phyloP scores from a whole-genome alignment of 2,888 invertebrate genomes.

The Empis livida region DNA sequence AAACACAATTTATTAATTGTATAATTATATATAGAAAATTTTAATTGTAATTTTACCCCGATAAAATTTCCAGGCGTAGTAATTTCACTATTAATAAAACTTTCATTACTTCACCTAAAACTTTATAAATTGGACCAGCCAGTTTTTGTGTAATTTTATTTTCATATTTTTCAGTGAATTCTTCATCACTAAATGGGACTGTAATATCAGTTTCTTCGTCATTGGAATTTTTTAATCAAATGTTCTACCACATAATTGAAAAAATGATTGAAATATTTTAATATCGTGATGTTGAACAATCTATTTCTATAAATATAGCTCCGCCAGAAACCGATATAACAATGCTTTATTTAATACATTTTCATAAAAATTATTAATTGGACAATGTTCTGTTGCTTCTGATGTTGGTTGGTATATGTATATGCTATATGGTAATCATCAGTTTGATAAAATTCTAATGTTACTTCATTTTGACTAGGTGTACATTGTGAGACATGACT shows the following conservation, averaged over 20 bases:
- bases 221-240: conserved; percentile 99
- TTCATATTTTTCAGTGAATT: conserved; percentile 85
- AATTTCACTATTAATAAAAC: conserved; percentile 83
- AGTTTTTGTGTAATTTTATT: conserved; percentile 83
- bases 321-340: conserved; percentile 97
- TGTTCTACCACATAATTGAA: conserved; percentile 93
- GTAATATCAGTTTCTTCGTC: conserved; percentile 88
- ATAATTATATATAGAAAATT: not conserved
- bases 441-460: conserved; percentile 96
- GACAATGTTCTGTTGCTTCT: conserved; percentile 77
- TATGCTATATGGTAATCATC: conserved; percentile 96
- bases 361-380: conserved; percentile 93
- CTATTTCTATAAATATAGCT: conserved; percentile 90
- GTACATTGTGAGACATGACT: conserved; percentile 92
- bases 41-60: conserved; percentile 48
- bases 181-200: conserved; percentile 81
- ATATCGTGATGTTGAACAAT: conserved; percentile 97
- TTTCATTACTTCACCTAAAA: conserved; percentile 93
- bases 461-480: conserved; percentile 95
- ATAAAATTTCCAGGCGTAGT: conserved; percentile 84
- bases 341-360: conserved; percentile 93
- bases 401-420: conserved; percentile 92
- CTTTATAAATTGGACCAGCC: conserved; percentile 87
- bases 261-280: conserved; percentile 78
- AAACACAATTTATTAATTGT: not conserved